Conservation (phyloP, 2,888 invertebrate genomes). For the Blastobasis adustella region DNA sequence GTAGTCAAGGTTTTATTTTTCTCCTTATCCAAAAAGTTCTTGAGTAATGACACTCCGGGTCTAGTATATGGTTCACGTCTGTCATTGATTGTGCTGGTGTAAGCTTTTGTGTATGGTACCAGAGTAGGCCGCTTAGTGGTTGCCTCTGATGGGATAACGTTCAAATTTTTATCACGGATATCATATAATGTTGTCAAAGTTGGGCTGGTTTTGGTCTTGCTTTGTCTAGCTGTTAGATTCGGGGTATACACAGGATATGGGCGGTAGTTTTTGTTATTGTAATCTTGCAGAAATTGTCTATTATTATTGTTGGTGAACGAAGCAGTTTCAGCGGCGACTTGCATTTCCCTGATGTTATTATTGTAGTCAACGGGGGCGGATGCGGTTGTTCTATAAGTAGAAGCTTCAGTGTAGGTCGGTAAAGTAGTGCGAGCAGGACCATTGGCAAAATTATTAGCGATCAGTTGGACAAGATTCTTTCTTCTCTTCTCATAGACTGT, state of each 20-base stretch:
- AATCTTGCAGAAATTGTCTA: conserved; percentile 59
- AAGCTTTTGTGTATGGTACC: conserved; percentile 58
- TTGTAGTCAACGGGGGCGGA: conserved; percentile 50
- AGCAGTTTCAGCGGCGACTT: conserved; percentile 84
- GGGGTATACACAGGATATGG: conserved; percentile 64
- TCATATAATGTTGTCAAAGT: conserved; percentile 64
- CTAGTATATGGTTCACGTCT: conserved; percentile 61
- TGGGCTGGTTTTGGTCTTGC: conserved; percentile 45
- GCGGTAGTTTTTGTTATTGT: conserved; percentile 51
- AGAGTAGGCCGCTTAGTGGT: conserved; percentile 59
- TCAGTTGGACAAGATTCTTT: conserved; percentile 57
- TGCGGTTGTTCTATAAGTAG: conserved; percentile 46
- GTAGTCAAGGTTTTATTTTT: conserved; percentile 45
- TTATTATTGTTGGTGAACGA: conserved; percentile 79
- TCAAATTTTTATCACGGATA: conserved; percentile 43
- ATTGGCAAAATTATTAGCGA: conserved; percentile 52
- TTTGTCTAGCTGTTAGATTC: conserved; percentile 35
- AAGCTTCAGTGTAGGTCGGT: conserved; percentile 47
- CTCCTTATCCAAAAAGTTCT: conserved; percentile 53
- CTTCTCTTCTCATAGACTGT: conserved; percentile 53
- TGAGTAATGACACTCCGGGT: conserved; percentile 60
- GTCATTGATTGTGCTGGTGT: conserved; percentile 33
- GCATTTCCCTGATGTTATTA: conserved; percentile 75
- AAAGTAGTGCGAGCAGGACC: conserved; percentile 40
- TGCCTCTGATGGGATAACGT: conserved; percentile 26